phyloP scores from a whole-genome alignment of 2,888 invertebrate genomes.

The Ormyrus nitidulus region DNA sequence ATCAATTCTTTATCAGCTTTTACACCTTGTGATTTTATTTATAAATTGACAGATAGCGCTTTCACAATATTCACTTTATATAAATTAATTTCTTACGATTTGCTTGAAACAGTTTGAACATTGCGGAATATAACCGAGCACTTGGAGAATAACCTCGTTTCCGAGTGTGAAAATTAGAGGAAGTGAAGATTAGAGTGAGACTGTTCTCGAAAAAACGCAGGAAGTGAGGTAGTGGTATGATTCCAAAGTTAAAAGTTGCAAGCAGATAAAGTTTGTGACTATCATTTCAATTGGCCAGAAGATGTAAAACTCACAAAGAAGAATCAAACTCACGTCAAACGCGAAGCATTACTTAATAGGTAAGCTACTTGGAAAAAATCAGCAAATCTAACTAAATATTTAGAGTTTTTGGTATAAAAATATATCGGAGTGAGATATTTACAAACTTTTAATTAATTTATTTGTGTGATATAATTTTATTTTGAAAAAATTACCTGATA shows the following conservation, averaged over 20 bases:
- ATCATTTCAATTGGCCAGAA: slow-evolving; percentile 43
- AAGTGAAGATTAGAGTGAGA: slow-evolving; percentile 40
- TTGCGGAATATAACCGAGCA: slow-evolving; percentile 9
- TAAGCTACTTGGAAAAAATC: slow-evolving; percentile 20
- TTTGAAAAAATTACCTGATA: too few relatives aligned
- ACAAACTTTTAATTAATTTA: too few relatives aligned
- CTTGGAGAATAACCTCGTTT: neutral
- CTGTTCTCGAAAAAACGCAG: slow-evolving; percentile 11
- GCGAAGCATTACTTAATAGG: slow-evolving; percentile 39
- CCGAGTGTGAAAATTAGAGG: neutral
- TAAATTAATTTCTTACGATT: neutral
- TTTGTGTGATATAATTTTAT: too few relatives aligned
- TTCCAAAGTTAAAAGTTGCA: slow-evolving; percentile 45
- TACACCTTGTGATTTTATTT: too few relatives aligned
- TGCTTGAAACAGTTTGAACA: slow-evolving; percentile 12
- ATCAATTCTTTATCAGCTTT: too few relatives aligned
- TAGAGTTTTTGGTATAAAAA: too few relatives aligned
- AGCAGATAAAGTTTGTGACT: slow-evolving; percentile 48
- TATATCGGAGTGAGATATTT: too few relatives aligned
- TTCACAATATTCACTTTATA: neutral
- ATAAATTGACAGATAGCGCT: neutral
- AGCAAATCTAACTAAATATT: neutral
- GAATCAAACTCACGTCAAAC: slow-evolving; percentile 30
- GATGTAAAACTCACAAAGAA: slow-evolving; percentile 42
- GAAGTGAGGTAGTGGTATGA: slow-evolving; percentile 25